A percentile compares a stretch with the other conserved stretches of the same genome.
Evolutionary conservation across 1,140 invertebrate genomes (phyloP).

Genomic region (Caerostris darwini): DNA sequence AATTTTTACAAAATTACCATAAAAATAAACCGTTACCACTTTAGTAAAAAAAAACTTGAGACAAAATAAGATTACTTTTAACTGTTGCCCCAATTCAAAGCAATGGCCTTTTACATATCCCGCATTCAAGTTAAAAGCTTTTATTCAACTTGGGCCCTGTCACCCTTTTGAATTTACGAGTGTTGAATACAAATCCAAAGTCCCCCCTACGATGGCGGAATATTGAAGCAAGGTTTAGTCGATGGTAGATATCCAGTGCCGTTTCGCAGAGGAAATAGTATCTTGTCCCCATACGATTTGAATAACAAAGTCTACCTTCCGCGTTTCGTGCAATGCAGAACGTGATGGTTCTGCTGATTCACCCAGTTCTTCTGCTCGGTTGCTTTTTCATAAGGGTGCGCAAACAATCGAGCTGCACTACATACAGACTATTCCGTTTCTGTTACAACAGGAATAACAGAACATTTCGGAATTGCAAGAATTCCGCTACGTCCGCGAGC

Average conservation of each 20-base stretch:
- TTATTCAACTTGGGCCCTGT: conserved; percentile 37
- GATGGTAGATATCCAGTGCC: neutral
- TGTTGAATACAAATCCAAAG: conserved; percentile 26
- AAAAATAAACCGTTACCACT: too few relatives aligned
- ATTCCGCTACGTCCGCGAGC: neutral
- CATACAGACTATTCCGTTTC: neutral
- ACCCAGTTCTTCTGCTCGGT: neutral
- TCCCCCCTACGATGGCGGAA: neutral
- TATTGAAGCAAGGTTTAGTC: conserved; percentile 10
- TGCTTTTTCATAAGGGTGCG: conserved; percentile 60
- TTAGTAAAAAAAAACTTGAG: too few relatives aligned
- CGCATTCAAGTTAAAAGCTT: conserved; percentile 51
- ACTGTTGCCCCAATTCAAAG: neutral
- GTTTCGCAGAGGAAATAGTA: conserved; percentile 19
- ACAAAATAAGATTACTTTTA: neutral
- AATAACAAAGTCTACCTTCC: conserved; percentile 57
- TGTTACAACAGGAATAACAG: neutral
- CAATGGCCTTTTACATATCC: conserved; percentile 20
- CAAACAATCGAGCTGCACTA: conserved; percentile 19
- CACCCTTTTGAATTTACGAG: conserved; percentile 31
- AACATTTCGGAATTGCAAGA: conserved; percentile 4
- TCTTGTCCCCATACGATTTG: conserved; percentile 42
- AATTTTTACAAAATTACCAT: too few relatives aligned
- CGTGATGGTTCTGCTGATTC: conserved; percentile 63
- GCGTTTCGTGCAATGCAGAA: neutral